Base-by-base conservation (phyloP, 2,888 invertebrate species). In the Synergus umbraculus region DNA sequence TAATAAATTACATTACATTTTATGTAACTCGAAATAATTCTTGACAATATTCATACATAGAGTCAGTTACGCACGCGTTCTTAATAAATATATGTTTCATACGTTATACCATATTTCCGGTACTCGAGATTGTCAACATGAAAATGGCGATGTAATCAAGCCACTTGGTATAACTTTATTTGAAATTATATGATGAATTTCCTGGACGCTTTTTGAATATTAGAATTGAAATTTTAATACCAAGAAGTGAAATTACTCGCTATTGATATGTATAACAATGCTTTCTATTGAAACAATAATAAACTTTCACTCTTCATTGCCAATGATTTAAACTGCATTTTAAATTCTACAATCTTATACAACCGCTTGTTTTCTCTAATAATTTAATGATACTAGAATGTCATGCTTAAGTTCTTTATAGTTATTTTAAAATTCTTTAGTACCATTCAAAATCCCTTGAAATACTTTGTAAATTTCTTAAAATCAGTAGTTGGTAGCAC, bases 51-150 rank as follows among this genome's bases (percentile, higher is more conserved):
- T 12, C 65, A 65, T 29, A 12, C 2, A 63, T 29, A 63, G 13
- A 49, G 15, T 69, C 29, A 7, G 29, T 49, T 13, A 67, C 44
- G 22, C 29, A 29, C 15, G 22, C 12, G 13, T 44, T 18, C 43
- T 18, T 58, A 67, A 18, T 41, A 22, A 67, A 67, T 67, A 22
- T 67, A 69, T 49, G 15, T 49, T 49, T 29, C 46, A 49, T 46
- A n/a, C 15, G 13, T 49, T 69, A 46, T 29, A 49, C 22, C 29
- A 49, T 69, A 49, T 69, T 69, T 69, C 69, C 69, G 69, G 15
- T 49, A 69, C 49, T 69, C 37, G 69, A 29, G 69, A 69, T 69
- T 69, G 69, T 69, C 69, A 69, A 69, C 69, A 69, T 67, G 18
- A 67, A 69, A 69, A 69, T 69, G 69, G 44, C 67, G 44, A 67